Evolutionary conservation across 2,797 vertebrate species (phyloP), one percentile per base, ranked within the genome.

Genomic region (Micromesistius poutassou): DNA sequence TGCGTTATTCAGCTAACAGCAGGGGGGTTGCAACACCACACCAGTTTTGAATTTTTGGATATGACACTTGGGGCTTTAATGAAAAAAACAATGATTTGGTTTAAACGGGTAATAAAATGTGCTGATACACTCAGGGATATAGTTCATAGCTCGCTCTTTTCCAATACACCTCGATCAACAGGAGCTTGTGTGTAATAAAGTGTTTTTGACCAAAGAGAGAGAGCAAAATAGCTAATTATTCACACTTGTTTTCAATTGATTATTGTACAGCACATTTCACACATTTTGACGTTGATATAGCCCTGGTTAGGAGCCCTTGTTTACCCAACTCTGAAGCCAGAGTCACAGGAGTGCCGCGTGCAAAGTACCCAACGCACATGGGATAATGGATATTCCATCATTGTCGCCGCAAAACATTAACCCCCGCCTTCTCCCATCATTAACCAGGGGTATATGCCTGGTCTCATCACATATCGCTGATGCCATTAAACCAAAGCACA

Each of bases 401-500:
- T 72, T 83, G 73, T 71, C 75, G 68, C 78, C 78, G 36, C 33
- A 73, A 30, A 16, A 30, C 79, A 50, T 5, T 14, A 50, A 50
- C 71, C 76, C 71, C 36, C 79, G 4, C 38, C 38, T 50, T 50
- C 46, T 50, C 46, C 46, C 46, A 50, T 50, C 46, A 14, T 14
- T 50, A 50, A 50, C 14, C 46, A 22, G 19, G 19, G 46, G 46
- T 12, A 42, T 14, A 16, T 13, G 12, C 40, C 40, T 13, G 13
- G 40, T 12, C 40, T 42, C 40, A 12, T 42, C 12, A 1, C 40
- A 42, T 42, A 13, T 42, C 2, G 12, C 12, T 42, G 12, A 13
- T 42, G 40, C 40, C 12, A 42, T 42, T 42, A 42, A 42, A 13
- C 40, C 12, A 16, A 42, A 42, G 40, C 40, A 16, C 40, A 42